These are phyloP conservation scores for Boloria selene DNA, from an alignment of 2,888 invertebrate genomes.

Conservation along the genomic window DNA sequence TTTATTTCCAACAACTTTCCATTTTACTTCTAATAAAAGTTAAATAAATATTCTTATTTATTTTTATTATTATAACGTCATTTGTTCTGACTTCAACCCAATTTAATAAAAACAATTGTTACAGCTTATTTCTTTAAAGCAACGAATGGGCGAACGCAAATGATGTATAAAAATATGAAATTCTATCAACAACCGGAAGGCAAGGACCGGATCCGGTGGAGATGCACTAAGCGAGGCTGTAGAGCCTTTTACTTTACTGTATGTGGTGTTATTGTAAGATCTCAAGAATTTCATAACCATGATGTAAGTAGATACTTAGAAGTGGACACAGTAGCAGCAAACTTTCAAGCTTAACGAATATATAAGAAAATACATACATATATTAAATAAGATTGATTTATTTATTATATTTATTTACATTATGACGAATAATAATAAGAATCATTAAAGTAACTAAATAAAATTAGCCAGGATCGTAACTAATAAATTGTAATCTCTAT, in stretches of 20 bases:
- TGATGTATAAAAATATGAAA: constrained; percentile 51
- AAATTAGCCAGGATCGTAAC: no score
- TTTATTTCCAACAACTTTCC: no score
- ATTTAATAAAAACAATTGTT: constrained; percentile 20
- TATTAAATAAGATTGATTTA: neutral
- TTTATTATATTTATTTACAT: neutral
- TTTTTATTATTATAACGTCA: neutral
- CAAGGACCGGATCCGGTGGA: constrained; percentile 48
- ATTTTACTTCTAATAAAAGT: no score
- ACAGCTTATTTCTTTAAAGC: constrained; percentile 42
- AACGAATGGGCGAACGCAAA: constrained; percentile 46
- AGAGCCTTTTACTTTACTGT: constrained; percentile 47
- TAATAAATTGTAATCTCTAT: no score
- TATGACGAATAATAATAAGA: no score
- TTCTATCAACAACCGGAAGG: constrained; percentile 50
- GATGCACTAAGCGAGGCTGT: constrained; percentile 53
- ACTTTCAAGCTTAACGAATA: constrained; percentile 10
- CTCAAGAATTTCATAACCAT: constrained; percentile 44
- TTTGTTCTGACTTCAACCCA: neutral
- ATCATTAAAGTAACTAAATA: no score
- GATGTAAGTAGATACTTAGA: constrained; percentile 27
- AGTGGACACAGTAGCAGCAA: constrained; percentile 19
- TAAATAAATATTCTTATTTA: neutral
- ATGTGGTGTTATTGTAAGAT: constrained; percentile 43
- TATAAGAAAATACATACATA: neutral